Conservation (phyloP, 1,140 invertebrate genomes). For the Trichomalopsis sarcophagae region DNA sequence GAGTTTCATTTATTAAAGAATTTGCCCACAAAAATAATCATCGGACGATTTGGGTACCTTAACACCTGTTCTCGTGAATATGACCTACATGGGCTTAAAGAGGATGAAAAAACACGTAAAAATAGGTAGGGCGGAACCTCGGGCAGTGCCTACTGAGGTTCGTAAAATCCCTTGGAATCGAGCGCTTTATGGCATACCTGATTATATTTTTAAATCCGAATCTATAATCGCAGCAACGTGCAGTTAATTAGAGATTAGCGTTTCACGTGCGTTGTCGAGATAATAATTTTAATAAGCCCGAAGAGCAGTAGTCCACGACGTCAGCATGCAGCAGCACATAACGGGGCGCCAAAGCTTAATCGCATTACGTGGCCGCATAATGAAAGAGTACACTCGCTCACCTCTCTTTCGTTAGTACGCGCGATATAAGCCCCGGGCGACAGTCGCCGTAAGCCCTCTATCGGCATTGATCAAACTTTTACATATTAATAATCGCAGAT, state of each 20-base stretch:
- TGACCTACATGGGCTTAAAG: too few species aligned
- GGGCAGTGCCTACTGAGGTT: too few species aligned
- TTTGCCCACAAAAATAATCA: too few species aligned
- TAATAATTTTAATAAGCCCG: neutral
- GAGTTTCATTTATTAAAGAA: too few species aligned
- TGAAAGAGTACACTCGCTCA: neutral
- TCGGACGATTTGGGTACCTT: too few species aligned
- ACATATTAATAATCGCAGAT: neutral
- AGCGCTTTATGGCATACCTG: too few species aligned
- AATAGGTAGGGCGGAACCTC: too few species aligned
- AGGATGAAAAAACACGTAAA: too few species aligned
- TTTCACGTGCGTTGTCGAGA: too few species aligned
- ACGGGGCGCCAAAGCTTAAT: neutral
- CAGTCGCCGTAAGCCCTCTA: neutral
- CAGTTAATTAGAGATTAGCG: neutral
- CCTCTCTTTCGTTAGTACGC: neutral
- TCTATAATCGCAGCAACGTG: neutral
- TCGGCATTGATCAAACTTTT: constrained; percentile 5
- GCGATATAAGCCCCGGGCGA: neutral
- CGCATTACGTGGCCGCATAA: neutral
- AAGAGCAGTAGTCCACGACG: neutral
- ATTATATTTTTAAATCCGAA: neutral
- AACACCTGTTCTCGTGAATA: too few species aligned
- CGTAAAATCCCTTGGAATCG: too few species aligned
- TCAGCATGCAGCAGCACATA: too few species aligned